Evolutionary conservation across 2,797 vertebrate species (phyloP).

Genomic region (Rhynchotus rufescens): DNA sequence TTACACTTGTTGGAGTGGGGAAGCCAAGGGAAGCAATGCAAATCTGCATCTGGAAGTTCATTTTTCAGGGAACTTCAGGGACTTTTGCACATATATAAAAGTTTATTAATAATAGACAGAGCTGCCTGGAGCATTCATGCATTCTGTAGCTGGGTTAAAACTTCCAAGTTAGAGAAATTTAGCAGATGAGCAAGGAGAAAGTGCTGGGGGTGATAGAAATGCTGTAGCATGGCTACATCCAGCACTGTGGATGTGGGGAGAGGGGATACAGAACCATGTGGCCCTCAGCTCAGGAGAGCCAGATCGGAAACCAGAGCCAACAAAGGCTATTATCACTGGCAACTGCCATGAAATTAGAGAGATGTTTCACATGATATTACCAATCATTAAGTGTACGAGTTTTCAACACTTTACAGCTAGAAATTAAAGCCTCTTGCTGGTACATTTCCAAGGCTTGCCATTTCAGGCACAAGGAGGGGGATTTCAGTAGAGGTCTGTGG

Average conservation of each 20-base stretch:
- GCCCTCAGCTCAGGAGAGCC: not conserved
- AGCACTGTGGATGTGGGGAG: not conserved
- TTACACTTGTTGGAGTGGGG: not conserved
- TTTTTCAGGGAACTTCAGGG: conserved; percentile 10
- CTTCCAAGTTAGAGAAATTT: not conserved
- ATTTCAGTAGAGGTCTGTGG: not conserved
- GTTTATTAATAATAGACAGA: conserved; percentile 24
- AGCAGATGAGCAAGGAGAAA: not conserved
- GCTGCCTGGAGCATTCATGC: not conserved
- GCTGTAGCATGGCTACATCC: accelerated
- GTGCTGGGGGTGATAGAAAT: accelerated
- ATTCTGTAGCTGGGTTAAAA: accelerated
- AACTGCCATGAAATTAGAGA: conserved; percentile 11
- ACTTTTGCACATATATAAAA: not conserved
- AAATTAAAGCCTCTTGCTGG: not conserved
- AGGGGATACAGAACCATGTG: not conserved
- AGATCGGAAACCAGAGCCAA: conserved; percentile 24
- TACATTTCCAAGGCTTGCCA: conserved; percentile 45
- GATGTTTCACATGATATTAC: not conserved
- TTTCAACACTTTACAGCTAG: not conserved
- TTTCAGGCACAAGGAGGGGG: not conserved
- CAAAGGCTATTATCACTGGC: not conserved
- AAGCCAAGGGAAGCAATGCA: not conserved
- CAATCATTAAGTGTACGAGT: conserved; percentile 46
- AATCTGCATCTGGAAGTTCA: conserved; percentile 2